A percentile compares a stretch with the other conserved stretches of the same genome.
These are phyloP conservation scores for Trisateles emortualis DNA, from an alignment of 2,888 invertebrate genomes.

Conservation along the genomic window DNA sequence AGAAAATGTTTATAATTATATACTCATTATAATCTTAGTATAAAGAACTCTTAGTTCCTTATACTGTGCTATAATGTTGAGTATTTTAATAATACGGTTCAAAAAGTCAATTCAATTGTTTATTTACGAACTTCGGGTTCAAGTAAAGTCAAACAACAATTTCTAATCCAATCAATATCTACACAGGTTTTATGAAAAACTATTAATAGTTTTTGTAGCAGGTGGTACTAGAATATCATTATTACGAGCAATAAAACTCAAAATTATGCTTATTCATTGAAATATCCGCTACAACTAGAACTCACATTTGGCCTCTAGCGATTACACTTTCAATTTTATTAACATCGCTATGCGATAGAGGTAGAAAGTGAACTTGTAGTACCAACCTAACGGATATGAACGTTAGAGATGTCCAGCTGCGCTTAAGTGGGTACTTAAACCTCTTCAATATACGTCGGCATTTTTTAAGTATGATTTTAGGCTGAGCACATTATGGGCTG, in stretches of 20 bases:
- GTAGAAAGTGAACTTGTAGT: slow-evolving; percentile 63
- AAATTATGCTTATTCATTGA: slow-evolving; percentile 31
- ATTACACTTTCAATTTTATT: slow-evolving; percentile 60
- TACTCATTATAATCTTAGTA: no score
- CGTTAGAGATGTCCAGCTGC: slow-evolving; percentile 55
- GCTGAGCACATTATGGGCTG: slow-evolving; percentile 11
- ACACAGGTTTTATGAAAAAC: neutral
- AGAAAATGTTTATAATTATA: no score
- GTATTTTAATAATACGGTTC: no score
- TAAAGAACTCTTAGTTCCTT: no score
- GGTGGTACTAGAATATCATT: slow-evolving; percentile 13
- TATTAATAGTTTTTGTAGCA: neutral
- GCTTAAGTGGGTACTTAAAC: slow-evolving; percentile 47
- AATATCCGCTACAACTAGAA: slow-evolving; percentile 20
- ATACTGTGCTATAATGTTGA: no score
- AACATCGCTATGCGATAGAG: slow-evolving; percentile 49
- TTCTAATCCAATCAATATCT: no score
- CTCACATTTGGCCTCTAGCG: slow-evolving; percentile 43
- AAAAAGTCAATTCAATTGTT: no score
- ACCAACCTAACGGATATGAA: slow-evolving; percentile 55
- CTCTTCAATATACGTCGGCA: slow-evolving; percentile 36
- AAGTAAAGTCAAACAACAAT: no score
- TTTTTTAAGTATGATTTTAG: slow-evolving; percentile 34
- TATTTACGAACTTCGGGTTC: no score
- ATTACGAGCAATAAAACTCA: slow-evolving; percentile 18